These are phyloP conservation scores for Glareola pratincola DNA, from an alignment of 2,113 vertebrate genomes.

Conservation along the genomic window DNA sequence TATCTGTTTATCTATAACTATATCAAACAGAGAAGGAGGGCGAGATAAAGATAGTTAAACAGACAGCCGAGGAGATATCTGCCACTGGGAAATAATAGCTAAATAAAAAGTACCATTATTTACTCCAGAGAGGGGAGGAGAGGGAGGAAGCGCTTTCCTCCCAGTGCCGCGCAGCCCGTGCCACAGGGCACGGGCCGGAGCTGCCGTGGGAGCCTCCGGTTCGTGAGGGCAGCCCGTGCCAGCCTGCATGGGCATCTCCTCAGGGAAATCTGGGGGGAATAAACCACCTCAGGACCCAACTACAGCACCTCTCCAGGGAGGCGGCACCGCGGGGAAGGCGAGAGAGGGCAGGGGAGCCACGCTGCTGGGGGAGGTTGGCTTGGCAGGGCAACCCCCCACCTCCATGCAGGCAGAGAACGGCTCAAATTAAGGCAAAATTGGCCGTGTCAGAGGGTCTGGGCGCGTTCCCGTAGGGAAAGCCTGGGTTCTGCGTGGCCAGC, in stretches of 20 bases:
- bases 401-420: not conserved
- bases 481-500: not conserved
- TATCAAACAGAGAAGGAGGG: slow-evolving; percentile 59
- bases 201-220: not conserved
- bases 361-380: not conserved
- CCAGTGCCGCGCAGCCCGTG: not conserved
- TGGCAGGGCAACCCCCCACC: not conserved
- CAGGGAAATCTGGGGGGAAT: not conserved
- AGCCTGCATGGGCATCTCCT: not conserved
- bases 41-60: slow-evolving; percentile 68
- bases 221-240: not conserved
- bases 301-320: accelerated
- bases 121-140: slow-evolving; percentile 30
- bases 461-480: not conserved
- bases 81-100: slow-evolving; percentile 66
- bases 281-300: not conserved
- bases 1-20: slow-evolving; percentile 72
- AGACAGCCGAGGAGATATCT: slow-evolving; percentile 58
- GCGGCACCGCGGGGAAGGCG: accelerated
- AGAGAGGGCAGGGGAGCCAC: not conserved
- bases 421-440: not conserved
- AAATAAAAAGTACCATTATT: slow-evolving; percentile 67
- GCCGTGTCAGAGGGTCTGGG: not conserved
- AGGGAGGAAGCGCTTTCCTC: not conserved
- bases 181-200: not conserved